Evolutionary conservation across 1,140 invertebrate genomes (phyloP), one percentile per base, ranked within the genome.

Genomic region (Aradophagus sp.): DNA sequence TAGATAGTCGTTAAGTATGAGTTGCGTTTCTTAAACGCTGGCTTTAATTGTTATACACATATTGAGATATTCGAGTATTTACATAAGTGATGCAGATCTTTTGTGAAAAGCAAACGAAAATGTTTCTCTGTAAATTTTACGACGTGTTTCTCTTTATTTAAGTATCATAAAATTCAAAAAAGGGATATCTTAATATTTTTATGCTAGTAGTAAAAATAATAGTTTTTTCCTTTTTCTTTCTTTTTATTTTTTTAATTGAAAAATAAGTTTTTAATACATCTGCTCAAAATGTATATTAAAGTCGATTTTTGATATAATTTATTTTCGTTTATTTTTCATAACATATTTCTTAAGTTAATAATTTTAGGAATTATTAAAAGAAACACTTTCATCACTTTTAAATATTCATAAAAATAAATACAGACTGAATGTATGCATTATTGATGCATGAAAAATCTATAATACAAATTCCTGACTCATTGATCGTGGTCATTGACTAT

Each of bases 391-490:
- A n/a, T n/a, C n/a, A n/a, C n/a, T n/a, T n/a, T n/a, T n/a, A n/a
- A n/a, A n/a, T n/a, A n/a, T 8, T 23, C 4, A 5, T 23, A 23
- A 23, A 23, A 23, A 23, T 23, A 4, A 23, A 8, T 23, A 8
- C 4, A 23, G 20, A 23, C 4, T 4, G 20, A 23, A 23, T 5
- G 8, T 23, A 23, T 23, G 4, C 8, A 5, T 5, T 23, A 23
- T 8, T 23, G 8, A 23, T 5, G n/a, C 19, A 58, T 58, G 32
- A 74, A 74, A 68, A 61, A 67, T 56, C 12, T 36, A 42, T 55
- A 55, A 61, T 41, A 61, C 12, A 34, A 69, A 77, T 80, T 79
- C 78, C 73, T 73, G 74, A 36, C 58, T 77, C 71, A 76, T 78
- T 77, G 73, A 76, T 63, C 41, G 72, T 55, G 71, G 61, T 59